Percentiles rank a stretch among this genome's conserved stretches.
These are phyloP conservation scores for Anthrax anthrax DNA, from an alignment of 2,888 invertebrate genomes.

Conservation along the genomic window DNA sequence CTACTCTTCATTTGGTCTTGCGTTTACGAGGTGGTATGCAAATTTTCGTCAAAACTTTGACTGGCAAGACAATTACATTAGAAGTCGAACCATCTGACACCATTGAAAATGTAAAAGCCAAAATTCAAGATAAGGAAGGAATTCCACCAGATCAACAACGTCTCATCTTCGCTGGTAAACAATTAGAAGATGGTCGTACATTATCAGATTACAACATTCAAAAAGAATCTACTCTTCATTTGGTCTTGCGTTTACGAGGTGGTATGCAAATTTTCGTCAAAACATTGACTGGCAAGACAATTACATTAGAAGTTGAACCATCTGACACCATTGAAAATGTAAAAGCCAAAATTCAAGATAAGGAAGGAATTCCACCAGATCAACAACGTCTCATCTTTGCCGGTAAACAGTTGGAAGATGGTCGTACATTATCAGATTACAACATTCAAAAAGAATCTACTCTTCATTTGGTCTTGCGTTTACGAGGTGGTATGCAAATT, in stretches of 20 bases:
- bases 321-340: constrained; percentile 18
- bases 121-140: constrained; percentile 23
- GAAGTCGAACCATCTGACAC: constrained; percentile 21
- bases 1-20: background rate
- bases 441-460: constrained; percentile 18
- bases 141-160: constrained; percentile 25
- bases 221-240: constrained; percentile 26
- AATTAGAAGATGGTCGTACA: constrained; percentile 69
- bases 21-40: constrained; percentile 57
- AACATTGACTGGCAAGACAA: constrained; percentile 20
- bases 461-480: constrained; percentile 17
- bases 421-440: constrained; percentile 16
- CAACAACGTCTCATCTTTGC: constrained; percentile 17
- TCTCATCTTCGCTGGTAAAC: constrained; percentile 24
- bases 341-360: constrained; percentile 16
- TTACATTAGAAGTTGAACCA: constrained; percentile 20
- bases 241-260: constrained; percentile 83
- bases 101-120: constrained; percentile 23
- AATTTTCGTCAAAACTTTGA: constrained; percentile 22
- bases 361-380: constrained; percentile 17
- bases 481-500: constrained; percentile 22
- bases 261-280: constrained; percentile 42
- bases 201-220: constrained; percentile 23
- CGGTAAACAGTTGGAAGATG: constrained; percentile 16
- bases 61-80: constrained; percentile 23